Base-by-base conservation (phyloP, 2,888 invertebrate species). In the Agrilus cyanescens region DNA sequence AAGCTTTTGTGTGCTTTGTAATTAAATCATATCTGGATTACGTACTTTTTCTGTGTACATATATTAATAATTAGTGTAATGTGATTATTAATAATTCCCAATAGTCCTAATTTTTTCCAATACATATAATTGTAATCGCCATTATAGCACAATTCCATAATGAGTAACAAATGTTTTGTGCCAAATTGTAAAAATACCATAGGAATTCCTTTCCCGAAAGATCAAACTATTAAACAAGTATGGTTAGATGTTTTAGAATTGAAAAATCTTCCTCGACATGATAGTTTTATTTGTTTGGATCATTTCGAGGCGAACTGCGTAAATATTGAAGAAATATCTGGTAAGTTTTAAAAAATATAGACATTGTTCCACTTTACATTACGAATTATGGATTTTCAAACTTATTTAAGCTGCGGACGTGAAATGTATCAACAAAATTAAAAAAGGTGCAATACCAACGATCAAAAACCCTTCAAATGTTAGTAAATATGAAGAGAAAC, bases 191-290 rank as follows among this genome's bases (percentile, higher is more conserved):
- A 54, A 46, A 58, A 56, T 47, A 54, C 53, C 13, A 50, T 49
- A 37, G 62, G 60, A 29, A 54, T 60, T 40, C 52, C 57, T 13
- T 60, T 62, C 45, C 60, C 62, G 5, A 52, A 54, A 46, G 55
- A 61, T 41, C 29, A 43, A 12, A 51, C 53, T 32, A 38, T 49
- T n/a, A 55, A 46, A 45, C 47, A 53, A 37, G 52, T 53, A 46
- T 61, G 61, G 60, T 43, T 60, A 12, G 48, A 58, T 29, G 50
- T 47, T 35, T 53, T 62, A 32, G 47, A 56, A 34, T 44, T 61
- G 12, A 43, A 44, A 32, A 43, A 53, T 40, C 41, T 45, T 25
- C 50, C 56, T 13, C 43, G 48, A 16, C 30, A 47, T 0, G 45
- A 43, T 10, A 57, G 56, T 44, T 57, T 62, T 44, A 51, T 61